phyloP scores from a whole-genome alignment of 2,888 invertebrate genomes.

The Meganola albula region DNA sequence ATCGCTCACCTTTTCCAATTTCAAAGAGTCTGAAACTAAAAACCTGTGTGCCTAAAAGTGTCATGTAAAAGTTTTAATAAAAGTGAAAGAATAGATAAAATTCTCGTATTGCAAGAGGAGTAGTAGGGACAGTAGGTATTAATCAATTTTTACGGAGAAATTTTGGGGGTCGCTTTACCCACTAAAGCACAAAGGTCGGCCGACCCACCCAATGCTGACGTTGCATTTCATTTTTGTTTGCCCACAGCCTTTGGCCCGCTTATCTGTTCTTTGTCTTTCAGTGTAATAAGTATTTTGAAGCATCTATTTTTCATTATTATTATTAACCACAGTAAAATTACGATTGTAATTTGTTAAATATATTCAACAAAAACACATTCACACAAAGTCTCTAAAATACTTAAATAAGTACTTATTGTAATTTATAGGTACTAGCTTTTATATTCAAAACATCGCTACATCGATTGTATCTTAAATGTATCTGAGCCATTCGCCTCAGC shows the following conservation, averaged over 20 bases:
- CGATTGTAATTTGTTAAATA: too few species aligned
- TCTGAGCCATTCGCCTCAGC: constrained; percentile 39
- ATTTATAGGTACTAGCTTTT: too few species aligned
- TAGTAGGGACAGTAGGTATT: constrained; percentile 59
- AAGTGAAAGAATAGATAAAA: constrained; percentile 47
- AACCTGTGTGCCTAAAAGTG: constrained; percentile 49
- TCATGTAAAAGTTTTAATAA: constrained; percentile 44
- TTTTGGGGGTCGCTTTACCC: constrained; percentile 50
- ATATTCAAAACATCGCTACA: too few species aligned
- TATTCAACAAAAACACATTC: too few species aligned
- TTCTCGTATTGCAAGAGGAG: constrained; percentile 52
- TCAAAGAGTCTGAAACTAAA: constrained; percentile 40
- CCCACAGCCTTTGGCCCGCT: constrained; percentile 50
- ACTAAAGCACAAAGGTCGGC: constrained; percentile 55
- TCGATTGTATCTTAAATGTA: constrained; percentile 36
- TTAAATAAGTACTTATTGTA: too few species aligned
- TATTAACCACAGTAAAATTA: constrained; percentile 41
- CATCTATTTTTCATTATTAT: constrained; percentile 57
- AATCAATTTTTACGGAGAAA: constrained; percentile 67
- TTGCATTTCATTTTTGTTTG: constrained; percentile 69
- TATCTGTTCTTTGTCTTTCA: constrained; percentile 60
- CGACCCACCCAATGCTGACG: constrained; percentile 53
- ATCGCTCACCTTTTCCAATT: constrained; percentile 38
- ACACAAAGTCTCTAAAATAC: too few species aligned
- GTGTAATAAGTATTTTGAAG: constrained; percentile 61